Percentiles rank a stretch among this genome's conserved stretches.
These are phyloP conservation scores for Drosophila bipectinata DNA, from an alignment of 1,140 invertebrate species.

Conservation along the genomic window DNA sequence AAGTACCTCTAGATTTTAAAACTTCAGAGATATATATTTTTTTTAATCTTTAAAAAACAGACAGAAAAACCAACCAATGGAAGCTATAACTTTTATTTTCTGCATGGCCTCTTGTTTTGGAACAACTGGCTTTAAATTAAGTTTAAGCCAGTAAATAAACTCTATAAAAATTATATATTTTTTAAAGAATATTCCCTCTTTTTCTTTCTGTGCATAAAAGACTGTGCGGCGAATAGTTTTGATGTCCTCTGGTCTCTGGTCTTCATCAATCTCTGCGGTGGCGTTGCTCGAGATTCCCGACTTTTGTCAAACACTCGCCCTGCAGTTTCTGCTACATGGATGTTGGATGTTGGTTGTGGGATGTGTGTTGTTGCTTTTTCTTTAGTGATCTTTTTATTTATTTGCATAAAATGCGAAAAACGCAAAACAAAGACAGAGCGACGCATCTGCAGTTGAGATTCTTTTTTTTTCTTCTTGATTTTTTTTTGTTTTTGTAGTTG, in stretches of 20 bases:
- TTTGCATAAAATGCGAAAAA: conserved; percentile 68
- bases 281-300: conserved; percentile 50
- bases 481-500: conserved; percentile 19
- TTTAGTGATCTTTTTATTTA: conserved; percentile 22
- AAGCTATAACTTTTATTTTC: no score
- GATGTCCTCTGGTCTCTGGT: conserved; percentile 37
- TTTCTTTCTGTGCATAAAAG: conserved; percentile 9
- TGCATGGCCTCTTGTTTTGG: no score
- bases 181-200: conserved; percentile 18
- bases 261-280: conserved; percentile 76
- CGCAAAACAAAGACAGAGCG: conserved; percentile 5
- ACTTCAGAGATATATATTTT: no score
- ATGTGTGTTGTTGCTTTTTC: not conserved
- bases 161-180: not conserved
- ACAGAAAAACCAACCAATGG: no score
- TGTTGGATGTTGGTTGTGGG: not conserved
- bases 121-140: no score
- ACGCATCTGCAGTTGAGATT: conserved; percentile 30
- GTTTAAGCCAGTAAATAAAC: no score
- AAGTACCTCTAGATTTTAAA: no score
- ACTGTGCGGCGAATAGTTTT: conserved; percentile 72
- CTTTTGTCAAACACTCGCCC: conserved; percentile 68
- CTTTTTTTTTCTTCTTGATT: not conserved
- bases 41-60: no score
- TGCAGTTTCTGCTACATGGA: not conserved